Conservation (phyloP, 1,140 invertebrate genomes). For the Trissolcus basalis region DNA sequence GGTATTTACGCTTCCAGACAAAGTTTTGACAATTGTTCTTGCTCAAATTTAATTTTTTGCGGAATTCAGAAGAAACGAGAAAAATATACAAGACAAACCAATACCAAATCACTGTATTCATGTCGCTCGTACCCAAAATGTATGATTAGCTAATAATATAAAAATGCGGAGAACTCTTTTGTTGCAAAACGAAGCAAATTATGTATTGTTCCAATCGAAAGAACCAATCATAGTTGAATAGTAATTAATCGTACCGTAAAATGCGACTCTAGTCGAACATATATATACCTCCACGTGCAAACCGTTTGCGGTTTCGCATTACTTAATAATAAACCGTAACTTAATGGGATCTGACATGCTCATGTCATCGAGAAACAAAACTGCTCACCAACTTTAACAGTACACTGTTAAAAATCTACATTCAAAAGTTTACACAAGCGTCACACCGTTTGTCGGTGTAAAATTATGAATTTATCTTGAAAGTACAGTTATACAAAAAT, state of each 20-base stretch:
- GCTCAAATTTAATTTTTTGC: neutral
- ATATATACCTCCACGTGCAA: conserved; percentile 67
- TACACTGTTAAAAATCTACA: no score
- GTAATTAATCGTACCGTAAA: conserved; percentile 67
- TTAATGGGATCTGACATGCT: conserved; percentile 52
- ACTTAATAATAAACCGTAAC: conserved; percentile 71
- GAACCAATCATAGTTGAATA: conserved; percentile 52
- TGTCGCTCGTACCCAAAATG: conserved; percentile 25
- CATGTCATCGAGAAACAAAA: no score
- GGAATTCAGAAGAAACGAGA: no score
- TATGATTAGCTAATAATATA: neutral
- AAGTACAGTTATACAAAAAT: no score
- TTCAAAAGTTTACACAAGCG: no score
- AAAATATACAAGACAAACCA: no score
- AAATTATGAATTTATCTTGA: no score
- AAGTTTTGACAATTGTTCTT: conserved; percentile 13
- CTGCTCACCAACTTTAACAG: no score
- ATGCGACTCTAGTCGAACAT: conserved; percentile 72
- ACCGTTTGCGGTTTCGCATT: conserved; percentile 59
- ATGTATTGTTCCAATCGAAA: conserved; percentile 30
- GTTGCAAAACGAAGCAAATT: neutral
- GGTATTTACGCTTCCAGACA: conserved; percentile 41
- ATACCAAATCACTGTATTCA: neutral
- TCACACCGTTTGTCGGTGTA: no score
- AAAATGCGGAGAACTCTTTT: neutral